Evolutionary conservation across 2,797 vertebrate genomes (phyloP).

Genomic region (Cynodonichthys magdalenae): DNA sequence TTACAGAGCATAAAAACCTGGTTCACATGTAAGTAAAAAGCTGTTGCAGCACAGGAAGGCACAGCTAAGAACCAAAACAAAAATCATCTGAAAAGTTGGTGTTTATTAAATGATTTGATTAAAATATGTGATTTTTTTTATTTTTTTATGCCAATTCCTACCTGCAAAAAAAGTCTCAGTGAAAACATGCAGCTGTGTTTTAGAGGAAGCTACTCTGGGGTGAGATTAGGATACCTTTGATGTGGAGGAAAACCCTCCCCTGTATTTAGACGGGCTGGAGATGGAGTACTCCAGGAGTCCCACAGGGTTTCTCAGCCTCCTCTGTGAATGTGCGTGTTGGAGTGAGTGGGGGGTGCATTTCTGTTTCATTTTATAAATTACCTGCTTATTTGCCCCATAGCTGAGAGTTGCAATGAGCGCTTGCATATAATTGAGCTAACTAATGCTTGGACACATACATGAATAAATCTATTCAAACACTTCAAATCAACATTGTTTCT

Average conservation of each 20-base stretch:
- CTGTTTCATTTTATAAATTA: conserved; percentile 46
- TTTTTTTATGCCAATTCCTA: conserved; percentile 14
- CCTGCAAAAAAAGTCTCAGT: conserved; percentile 4
- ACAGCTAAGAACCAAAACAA: not conserved
- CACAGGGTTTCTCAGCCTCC: conserved; percentile 38
- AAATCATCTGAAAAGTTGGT: not conserved
- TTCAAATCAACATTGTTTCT: not conserved
- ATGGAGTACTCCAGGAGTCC: conserved; percentile 40
- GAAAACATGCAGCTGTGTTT: conserved; percentile 1
- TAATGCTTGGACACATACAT: conserved; percentile 23
- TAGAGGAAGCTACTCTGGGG: not conserved
- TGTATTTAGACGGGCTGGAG: conserved; percentile 36
- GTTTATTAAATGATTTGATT: not conserved
- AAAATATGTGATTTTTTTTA: not conserved
- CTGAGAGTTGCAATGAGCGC: conserved; percentile 48
- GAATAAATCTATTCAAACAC: conserved; percentile 21
- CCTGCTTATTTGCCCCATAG: conserved; percentile 45
- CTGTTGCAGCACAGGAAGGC: not conserved
- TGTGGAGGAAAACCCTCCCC: conserved; percentile 29
- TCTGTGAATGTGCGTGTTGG: not conserved
- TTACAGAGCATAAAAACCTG: conserved; percentile 21
- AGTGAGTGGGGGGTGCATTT: conserved; percentile 6
- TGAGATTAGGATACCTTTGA: conserved; percentile 40
- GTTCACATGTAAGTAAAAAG: conserved; percentile 12
- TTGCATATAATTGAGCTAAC: conserved; percentile 60